These are phyloP conservation scores for Diarsia dahlii DNA, from an alignment of 2,888 invertebrate genomes.

Conservation along the genomic window DNA sequence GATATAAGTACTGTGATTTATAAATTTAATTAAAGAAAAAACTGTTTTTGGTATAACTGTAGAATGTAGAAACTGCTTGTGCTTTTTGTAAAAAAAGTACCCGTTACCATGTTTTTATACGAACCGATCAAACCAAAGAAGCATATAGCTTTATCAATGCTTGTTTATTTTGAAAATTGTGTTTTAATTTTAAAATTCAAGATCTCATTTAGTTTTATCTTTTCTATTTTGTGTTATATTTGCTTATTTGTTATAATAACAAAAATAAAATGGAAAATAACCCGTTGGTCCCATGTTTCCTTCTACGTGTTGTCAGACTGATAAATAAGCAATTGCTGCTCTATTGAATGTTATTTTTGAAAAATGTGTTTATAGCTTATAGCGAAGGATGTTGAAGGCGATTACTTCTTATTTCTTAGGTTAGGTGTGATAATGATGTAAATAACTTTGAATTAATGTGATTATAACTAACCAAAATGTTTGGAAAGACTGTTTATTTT, in stretches of 20 bases:
- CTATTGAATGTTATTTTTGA: background rate
- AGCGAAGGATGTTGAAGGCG: background rate
- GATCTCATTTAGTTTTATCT: slow-evolving; percentile 17
- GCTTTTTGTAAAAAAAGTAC: background rate
- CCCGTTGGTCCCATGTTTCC: background rate
- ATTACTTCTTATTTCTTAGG: slow-evolving; percentile 2
- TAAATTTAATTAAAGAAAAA: background rate
- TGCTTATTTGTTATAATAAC: background rate
- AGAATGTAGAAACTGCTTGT: background rate
- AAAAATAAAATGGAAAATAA: background rate
- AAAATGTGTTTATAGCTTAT: background rate
- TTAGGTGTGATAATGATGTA: background rate
- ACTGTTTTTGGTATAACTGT: background rate
- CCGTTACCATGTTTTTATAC: background rate
- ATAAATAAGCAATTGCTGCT: background rate
- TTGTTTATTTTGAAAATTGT: background rate
- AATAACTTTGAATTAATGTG: slow-evolving; percentile 24
- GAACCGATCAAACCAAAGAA: background rate
- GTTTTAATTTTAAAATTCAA: background rate
- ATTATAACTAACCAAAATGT: slow-evolving; percentile 9
- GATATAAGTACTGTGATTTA: background rate
- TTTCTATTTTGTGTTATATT: no score
- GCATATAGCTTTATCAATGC: background rate
- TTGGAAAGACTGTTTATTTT: slow-evolving; percentile 26
- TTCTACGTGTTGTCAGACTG: background rate